Base-by-base conservation (phyloP, 2,888 invertebrate genomes). In the Drosophila neonasuta region DNA sequence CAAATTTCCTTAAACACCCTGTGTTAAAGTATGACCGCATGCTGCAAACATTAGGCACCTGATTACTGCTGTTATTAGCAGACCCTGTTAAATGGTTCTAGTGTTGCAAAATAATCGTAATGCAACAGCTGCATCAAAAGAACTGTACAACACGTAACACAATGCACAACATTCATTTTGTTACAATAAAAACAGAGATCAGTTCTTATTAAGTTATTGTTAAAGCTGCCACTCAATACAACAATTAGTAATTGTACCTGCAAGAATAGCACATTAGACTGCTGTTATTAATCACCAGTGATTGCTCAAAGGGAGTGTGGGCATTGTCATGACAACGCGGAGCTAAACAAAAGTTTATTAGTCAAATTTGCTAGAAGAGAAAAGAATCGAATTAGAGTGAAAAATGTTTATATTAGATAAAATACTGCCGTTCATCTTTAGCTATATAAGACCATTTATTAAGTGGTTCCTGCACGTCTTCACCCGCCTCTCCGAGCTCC, bases 391-490 rank as follows among this genome's bases (percentile, higher is more conserved):
- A 24, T 6, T 11, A 68, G 5, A 36, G n/a, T 36, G 66, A 46
- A 70, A 54, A 54, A 86, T 86, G 86, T 73, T 86, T 74, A 15
- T 88, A 30, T 20, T 86, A 13, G 86, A 86, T 34, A 72, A 69
- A 70, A 20, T 88, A 49, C 50, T 89, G 58, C 87, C 92, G 64
- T 74, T 92, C 48, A 88, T 94, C 36, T 92, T 92, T 68, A 94
- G 93, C 92, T 96, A 95, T 90, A 90, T 96, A 50, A 93, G 97
- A 82, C 96, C 97, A n/a, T 92, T 97, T 74, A 92, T 97, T 55
- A 98, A 98, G 92, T 97, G 97, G 96, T 94, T 97, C 88, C 91
- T 98, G 29, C 93, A 95, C 68, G 94, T 94, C 88, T 96, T 96
- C 30, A 98, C 98, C 2, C 94, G 95, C 64, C 92, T 97, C 71